These are phyloP conservation scores for Drosophila willistoni DNA, from an alignment of 1,140 invertebrate genomes.

Conservation along the genomic window DNA sequence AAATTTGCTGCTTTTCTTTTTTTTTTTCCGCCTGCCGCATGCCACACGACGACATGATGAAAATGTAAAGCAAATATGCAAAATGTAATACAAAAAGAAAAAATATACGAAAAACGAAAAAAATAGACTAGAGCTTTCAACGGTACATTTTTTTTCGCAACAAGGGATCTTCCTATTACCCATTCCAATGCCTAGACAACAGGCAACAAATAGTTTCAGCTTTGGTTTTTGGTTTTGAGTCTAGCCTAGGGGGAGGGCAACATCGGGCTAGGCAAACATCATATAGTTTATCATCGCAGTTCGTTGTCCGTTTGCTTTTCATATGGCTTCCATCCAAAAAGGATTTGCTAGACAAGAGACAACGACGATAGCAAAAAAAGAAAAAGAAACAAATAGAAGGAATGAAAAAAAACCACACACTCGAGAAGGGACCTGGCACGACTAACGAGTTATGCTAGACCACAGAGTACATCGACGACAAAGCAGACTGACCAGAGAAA, in stretches of 20 bases:
- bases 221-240: conserved; percentile 41
- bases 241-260: conserved; percentile 29
- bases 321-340: conserved; percentile 69
- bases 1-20: conserved; percentile 60
- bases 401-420: neutral
- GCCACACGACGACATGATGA: conserved; percentile 62
- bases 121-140: conserved; percentile 56
- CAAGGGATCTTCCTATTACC: conserved; percentile 17
- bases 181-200: conserved; percentile 15
- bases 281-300: conserved; percentile 67
- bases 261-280: conserved; percentile 54
- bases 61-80: conserved; percentile 80
- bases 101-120: too few relatives aligned
- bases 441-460: neutral
- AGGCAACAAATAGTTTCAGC: conserved; percentile 63
- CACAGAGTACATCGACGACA: neutral
- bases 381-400: neutral
- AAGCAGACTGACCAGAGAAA: neutral
- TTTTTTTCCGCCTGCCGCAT: conserved; percentile 53
- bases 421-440: neutral
- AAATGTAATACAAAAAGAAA: conserved; percentile 22
- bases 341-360: conserved; percentile 52
- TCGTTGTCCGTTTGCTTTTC: conserved; percentile 68
- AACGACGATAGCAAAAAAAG: neutral
- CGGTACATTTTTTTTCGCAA: conserved; percentile 31